Percentiles rank a stretch among this genome's conserved stretches.
Evolutionary conservation across 2,113 vertebrate species (phyloP).

Genomic region (Charadrius vociferus): DNA sequence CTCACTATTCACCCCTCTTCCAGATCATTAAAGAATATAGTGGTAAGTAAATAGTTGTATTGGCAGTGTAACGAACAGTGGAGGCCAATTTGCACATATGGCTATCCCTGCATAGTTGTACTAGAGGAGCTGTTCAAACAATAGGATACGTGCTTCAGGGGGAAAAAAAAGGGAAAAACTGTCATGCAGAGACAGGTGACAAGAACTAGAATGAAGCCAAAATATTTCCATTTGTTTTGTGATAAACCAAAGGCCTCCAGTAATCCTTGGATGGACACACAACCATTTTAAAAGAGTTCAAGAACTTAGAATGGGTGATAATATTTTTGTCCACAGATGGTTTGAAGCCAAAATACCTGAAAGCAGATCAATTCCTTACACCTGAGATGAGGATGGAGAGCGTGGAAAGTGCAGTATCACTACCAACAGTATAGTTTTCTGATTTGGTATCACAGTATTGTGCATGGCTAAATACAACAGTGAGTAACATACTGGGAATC

Average conservation of each 20-base stretch:
- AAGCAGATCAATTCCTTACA: background rate
- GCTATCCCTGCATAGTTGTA: background rate
- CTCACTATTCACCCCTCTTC: background rate
- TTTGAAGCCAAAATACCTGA: background rate
- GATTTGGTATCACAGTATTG: background rate
- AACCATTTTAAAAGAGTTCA: background rate
- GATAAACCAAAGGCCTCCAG: background rate
- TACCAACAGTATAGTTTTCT: background rate
- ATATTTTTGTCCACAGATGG: fast-evolving
- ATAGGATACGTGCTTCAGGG: background rate
- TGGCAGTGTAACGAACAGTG: background rate
- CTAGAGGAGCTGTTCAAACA: background rate
- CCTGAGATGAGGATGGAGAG: background rate
- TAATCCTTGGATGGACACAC: background rate
- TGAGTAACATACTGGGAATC: background rate
- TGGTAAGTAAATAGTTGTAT: background rate
- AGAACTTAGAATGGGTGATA: background rate
- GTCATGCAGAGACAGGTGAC: background rate
- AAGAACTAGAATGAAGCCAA: background rate
- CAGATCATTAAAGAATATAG: background rate
- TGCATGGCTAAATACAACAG: background rate
- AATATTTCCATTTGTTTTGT: background rate
- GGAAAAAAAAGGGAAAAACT: background rate
- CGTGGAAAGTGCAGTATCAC: background rate
- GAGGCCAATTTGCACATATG: background rate